A percentile compares a stretch with the other conserved stretches of the same genome.
Evolutionary conservation across 2,797 vertebrate species (phyloP).

Genomic region (Leptoclinus maculatus): DNA sequence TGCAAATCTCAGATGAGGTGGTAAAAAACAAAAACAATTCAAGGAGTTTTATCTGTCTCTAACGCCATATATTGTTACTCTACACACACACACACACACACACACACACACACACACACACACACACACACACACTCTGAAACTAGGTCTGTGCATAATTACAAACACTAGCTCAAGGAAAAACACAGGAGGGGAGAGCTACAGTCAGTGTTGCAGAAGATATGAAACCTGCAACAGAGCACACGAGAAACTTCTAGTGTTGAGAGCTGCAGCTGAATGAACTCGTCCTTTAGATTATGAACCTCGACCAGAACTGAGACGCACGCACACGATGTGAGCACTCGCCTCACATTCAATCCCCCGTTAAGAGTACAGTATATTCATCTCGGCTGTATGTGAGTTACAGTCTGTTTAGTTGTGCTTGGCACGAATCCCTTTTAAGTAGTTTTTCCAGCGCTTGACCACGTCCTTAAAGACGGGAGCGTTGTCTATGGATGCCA

Average conservation of each 20-base stretch:
- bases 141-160: slow-evolving; percentile 80
- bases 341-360: slow-evolving; percentile 21
- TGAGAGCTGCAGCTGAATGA: slow-evolving; percentile 64
- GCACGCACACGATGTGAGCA: slow-evolving; percentile 11
- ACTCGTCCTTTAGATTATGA: slow-evolving; percentile 50
- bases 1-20: slow-evolving; percentile 56
- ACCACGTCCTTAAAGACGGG: slow-evolving; percentile 94
- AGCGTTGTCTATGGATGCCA: slow-evolving; percentile 90
- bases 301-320: slow-evolving; percentile 32
- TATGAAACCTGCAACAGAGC: slow-evolving; percentile 64
- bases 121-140: slow-evolving; percentile 46
- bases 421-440: slow-evolving; percentile 95
- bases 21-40: slow-evolving; percentile 49
- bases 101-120: slow-evolving; percentile 16
- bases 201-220: slow-evolving; percentile 72
- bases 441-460: slow-evolving; percentile 96
- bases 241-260: slow-evolving; percentile 51
- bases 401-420: slow-evolving; percentile 89
- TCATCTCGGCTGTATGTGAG: slow-evolving; percentile 11
- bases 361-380: slow-evolving; percentile 12
- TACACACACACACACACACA: slow-evolving; percentile 12
- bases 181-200: slow-evolving; percentile 62
- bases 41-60: slow-evolving; percentile 38
- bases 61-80: slow-evolving; percentile 38
- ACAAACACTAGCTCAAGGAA: slow-evolving; percentile 71